phyloP scores from a whole-genome alignment of 2,797 vertebrate genomes.

The Syngnathus rostellatus region DNA sequence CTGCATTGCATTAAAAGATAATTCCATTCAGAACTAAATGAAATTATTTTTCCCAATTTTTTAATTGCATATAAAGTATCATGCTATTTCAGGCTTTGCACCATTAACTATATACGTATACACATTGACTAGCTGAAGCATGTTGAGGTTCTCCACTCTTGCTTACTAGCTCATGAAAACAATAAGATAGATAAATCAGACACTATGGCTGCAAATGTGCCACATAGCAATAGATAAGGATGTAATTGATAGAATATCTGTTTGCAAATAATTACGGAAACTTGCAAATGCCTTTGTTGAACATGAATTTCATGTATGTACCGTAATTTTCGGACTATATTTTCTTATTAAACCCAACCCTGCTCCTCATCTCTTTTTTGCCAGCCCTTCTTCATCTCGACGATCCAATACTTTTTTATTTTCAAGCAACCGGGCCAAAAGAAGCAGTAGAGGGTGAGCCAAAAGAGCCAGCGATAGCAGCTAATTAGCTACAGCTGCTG shows the following conservation, averaged over 20 bases:
- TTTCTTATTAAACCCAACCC: slow-evolving; percentile 20
- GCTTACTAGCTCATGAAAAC: background rate
- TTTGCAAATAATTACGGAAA: background rate
- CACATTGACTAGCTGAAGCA: slow-evolving; percentile 3
- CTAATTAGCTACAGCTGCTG: slow-evolving; percentile 85
- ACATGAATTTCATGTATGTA: background rate
- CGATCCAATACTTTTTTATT: slow-evolving; percentile 70
- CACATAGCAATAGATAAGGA: background rate
- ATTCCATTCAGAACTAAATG: slow-evolving; percentile 1
- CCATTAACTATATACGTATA: too few relatives aligned
- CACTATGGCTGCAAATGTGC: background rate
- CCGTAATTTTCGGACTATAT: too few relatives aligned
- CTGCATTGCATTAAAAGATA: background rate
- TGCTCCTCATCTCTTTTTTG: slow-evolving; percentile 34
- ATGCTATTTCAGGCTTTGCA: too few relatives aligned
- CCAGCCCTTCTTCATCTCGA: slow-evolving; percentile 58
- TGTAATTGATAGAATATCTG: background rate
- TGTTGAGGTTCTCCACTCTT: background rate
- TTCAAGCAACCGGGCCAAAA: slow-evolving; percentile 58
- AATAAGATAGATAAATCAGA: slow-evolving; percentile 2
- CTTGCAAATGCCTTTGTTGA: background rate
- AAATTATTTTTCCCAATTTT: background rate
- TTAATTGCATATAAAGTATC: background rate
- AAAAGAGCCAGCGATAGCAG: slow-evolving; percentile 74
- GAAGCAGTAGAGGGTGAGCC: slow-evolving; percentile 65